Percentiles rank a stretch among this genome's conserved stretches.
Conservation (phyloP, 2,797 vertebrate species). For the Limosa lapponica region DNA sequence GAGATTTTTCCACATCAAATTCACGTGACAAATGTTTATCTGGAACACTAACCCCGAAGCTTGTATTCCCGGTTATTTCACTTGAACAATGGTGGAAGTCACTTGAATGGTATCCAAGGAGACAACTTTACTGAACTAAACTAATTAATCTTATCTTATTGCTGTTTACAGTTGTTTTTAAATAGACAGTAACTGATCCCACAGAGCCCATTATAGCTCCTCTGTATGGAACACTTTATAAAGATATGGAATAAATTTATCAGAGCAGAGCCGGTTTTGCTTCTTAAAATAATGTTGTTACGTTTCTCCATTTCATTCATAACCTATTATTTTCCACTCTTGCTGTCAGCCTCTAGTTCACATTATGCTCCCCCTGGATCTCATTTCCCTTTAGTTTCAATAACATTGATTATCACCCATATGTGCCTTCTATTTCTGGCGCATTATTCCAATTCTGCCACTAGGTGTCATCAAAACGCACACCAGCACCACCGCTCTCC, state of each 20-base stretch:
- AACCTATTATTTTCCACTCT: background rate
- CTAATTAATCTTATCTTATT: background rate
- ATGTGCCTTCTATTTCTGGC: rapidly evolving
- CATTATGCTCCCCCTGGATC: background rate
- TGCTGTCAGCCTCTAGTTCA: background rate
- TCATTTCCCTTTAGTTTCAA: background rate
- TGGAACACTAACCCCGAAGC: background rate
- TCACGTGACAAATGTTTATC: background rate
- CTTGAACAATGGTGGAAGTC: background rate
- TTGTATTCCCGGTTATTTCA: background rate
- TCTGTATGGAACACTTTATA: background rate
- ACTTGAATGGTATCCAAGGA: background rate
- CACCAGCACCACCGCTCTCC: rapidly evolving
- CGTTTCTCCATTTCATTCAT: background rate
- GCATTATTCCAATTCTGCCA: background rate
- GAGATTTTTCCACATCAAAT: background rate
- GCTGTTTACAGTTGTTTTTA: background rate
- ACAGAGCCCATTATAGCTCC: background rate
- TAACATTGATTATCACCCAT: rapidly evolving
- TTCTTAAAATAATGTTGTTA: background rate
- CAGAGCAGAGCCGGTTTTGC: background rate
- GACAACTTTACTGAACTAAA: background rate
- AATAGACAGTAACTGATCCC: background rate
- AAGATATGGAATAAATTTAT: background rate
- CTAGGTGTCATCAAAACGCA: slow-evolving; percentile 36